phyloP scores from a whole-genome alignment of 2,113 vertebrate species.

The Rhagologus leucostigma region DNA sequence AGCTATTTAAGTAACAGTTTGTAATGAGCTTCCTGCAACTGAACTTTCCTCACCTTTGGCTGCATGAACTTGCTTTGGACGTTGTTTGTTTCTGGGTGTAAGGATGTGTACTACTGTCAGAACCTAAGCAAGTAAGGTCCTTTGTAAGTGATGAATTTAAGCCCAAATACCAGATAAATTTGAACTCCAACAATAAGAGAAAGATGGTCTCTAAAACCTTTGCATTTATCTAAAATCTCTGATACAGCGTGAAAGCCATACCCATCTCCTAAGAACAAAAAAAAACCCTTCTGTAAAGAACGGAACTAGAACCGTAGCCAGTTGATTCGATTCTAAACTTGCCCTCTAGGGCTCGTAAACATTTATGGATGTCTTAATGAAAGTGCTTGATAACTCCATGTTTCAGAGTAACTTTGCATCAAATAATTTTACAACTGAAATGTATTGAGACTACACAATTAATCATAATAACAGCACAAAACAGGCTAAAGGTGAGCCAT shows the following conservation, averaged over 20 bases:
- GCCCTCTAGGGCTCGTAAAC: neutral
- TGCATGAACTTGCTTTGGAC: neutral
- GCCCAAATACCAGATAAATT: neutral
- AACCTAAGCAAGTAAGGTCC: neutral
- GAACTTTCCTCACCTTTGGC: neutral
- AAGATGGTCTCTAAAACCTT: neutral
- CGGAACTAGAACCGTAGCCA: neutral
- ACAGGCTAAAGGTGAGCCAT: neutral
- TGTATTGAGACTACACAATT: neutral
- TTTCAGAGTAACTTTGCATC: neutral
- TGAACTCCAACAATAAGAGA: neutral
- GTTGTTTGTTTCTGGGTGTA: neutral
- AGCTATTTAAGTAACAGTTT: neutral
- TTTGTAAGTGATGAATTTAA: neutral
- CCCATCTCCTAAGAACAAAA: neutral
- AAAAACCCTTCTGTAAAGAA: neutral
- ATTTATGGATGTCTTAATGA: neutral
- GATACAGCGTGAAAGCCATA: neutral
- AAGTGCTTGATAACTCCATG: neutral
- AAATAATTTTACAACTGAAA: neutral
- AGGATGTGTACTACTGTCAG: neutral
- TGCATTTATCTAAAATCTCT: neutral
- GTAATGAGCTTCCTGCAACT: neutral
- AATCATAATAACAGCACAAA: neutral
- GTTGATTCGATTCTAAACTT: neutral